Evolutionary conservation across 1,140 invertebrate species (phyloP), one percentile per base, ranked within the genome.

Genomic region (Contarinia nasturtii): DNA sequence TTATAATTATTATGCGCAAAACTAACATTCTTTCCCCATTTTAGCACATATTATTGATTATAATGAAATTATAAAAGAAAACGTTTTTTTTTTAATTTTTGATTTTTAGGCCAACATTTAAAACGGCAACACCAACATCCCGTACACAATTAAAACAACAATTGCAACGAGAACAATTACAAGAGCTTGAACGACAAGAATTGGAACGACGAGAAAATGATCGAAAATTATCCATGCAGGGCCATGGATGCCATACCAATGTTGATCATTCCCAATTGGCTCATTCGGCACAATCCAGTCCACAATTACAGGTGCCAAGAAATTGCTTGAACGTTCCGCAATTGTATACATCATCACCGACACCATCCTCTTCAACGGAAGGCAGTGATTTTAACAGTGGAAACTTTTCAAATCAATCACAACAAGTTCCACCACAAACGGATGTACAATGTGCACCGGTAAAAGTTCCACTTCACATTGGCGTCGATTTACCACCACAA

Each of bases 91-190:
- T n/a, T n/a, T n/a, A n/a, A n/a, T n/a, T n/a, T n/a, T n/a, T n/a
- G n/a, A n/a, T n/a, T n/a, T n/a, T n/a, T 71, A 88, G 84, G 51
- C 82, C 82, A 50, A 82, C 79, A 42, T 80, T 86, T 57, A 86
- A 80, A 72, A 87, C 78, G 46, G 73, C 74, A 53, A 83, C 75
- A 48, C 78, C 82, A 52, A 79, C 82, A 1, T 86, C 82, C 12
- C 71, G 87, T 15, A 88, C 86, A 1, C 83, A 88, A 57, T 70
- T 89, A 43, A 87, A 87, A 58, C 75, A 84, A 49, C 83, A 87
- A 68, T 68, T 90, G 64, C 86, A 87, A 78, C 71, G 82, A 49
- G 79, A 88, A 58, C 78, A 83, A 55, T 68, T 88, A 58, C 74
- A 82, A 49, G 77, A 87, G 61, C 73, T 73, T 52, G 77, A 81